Percentiles rank a stretch among this genome's conserved stretches.
phyloP scores from a whole-genome alignment of 2,888 invertebrate species.

The Thysanoteuthis rhombus region DNA sequence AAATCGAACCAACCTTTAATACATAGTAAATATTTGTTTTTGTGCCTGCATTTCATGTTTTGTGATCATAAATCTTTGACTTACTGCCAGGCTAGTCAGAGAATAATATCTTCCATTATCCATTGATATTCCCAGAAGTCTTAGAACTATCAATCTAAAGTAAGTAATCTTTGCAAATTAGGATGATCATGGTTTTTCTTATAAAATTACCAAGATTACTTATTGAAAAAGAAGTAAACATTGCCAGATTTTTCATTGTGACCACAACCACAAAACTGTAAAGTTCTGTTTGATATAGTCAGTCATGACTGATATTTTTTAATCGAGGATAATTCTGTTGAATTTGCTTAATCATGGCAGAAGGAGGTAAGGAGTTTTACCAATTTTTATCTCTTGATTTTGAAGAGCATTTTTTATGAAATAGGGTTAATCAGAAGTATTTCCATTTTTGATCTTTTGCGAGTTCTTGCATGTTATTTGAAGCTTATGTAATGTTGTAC shows the following conservation, averaged over 20 bases:
- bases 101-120: background rate
- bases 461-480: too few species aligned
- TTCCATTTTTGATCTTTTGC: too few species aligned
- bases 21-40: background rate
- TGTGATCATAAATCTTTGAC: background rate
- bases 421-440: too few species aligned
- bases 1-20: too few species aligned
- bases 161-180: background rate
- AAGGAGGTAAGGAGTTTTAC: background rate
- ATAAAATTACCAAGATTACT: background rate
- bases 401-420: too few species aligned
- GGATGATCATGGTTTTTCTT: background rate
- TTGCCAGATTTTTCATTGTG: background rate
- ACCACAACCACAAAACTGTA: background rate
- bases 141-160: background rate
- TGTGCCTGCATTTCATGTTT: background rate
- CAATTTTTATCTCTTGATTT: too few species aligned
- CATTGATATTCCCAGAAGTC: background rate
- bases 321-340: background rate
- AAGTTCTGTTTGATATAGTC: background rate
- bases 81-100: background rate
- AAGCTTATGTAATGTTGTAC: too few species aligned
- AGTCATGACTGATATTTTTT: too few species aligned
- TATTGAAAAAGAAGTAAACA: too few species aligned
- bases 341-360: background rate